Evolutionary conservation across 2,888 invertebrate species (phyloP).

Genomic region (Antheraea yamamai): DNA sequence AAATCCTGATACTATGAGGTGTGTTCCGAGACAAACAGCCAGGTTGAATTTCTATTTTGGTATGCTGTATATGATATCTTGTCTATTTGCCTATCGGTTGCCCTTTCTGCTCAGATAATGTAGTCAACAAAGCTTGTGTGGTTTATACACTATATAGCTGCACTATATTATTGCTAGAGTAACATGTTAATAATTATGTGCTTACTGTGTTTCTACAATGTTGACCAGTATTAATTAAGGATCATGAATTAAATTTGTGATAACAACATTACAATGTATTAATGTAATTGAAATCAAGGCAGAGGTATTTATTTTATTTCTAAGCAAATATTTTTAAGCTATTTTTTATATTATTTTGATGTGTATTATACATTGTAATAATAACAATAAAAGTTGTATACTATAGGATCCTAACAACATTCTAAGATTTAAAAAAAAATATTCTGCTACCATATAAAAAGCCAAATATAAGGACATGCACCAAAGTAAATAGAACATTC

Average conservation of each 20-base stretch:
- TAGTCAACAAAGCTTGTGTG: conserved; percentile 3
- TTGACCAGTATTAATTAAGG: conserved; percentile 4
- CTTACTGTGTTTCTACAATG: not conserved
- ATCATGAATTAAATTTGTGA: conserved; percentile 6
- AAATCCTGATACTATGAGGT: conserved; percentile 87
- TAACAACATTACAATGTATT: not conserved
- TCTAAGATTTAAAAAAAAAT: not conserved
- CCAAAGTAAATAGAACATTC: not conserved
- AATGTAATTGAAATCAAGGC: not conserved
- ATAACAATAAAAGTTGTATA: not conserved
- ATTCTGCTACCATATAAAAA: not conserved
- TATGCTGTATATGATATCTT: conserved; percentile 92
- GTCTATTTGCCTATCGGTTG: conserved; percentile 85
- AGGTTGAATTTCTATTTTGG: conserved; percentile 95
- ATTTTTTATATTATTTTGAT: not conserved
- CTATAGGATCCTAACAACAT: not conserved
- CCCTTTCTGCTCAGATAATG: conserved; percentile 78
- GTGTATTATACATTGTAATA: not conserved
- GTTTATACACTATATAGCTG: conserved; percentile 12
- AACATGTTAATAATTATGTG: not conserved
- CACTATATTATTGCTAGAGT: not conserved
- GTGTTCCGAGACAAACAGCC: conserved; percentile 94
- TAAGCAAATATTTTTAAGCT: not conserved
- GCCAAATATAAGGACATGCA: not conserved
- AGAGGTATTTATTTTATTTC: not conserved